Evolutionary conservation across 2,113 vertebrate genomes (phyloP).

Genomic region (Galemys pyrenaicus): DNA sequence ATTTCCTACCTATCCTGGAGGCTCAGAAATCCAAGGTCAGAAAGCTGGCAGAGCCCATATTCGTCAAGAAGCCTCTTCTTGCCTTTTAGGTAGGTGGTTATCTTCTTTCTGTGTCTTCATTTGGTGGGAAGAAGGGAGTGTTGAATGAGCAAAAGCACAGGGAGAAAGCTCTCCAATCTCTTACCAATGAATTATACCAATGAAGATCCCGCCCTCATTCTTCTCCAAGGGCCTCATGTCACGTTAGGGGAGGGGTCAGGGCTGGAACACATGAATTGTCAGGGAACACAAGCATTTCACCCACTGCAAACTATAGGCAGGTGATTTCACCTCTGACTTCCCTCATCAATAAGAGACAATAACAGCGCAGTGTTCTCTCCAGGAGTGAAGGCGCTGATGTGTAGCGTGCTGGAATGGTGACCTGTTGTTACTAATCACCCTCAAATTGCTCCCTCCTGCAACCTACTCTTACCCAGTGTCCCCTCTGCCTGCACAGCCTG

Average conservation of each 20-base stretch:
- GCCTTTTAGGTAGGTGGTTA: neutral
- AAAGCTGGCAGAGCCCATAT: neutral
- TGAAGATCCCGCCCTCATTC: neutral
- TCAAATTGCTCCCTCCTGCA: neutral
- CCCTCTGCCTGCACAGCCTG: neutral
- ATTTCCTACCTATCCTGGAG: neutral
- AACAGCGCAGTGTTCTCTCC: neutral
- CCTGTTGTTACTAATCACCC: neutral
- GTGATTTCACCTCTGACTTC: neutral
- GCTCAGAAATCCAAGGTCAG: constrained; percentile 3
- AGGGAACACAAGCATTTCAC: neutral
- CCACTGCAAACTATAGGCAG: neutral
- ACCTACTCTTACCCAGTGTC: neutral
- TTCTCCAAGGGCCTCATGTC: neutral
- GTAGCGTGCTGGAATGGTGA: neutral
- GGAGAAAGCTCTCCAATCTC: neutral
- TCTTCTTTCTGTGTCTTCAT: neutral
- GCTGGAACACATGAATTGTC: neutral
- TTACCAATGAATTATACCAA: neutral
- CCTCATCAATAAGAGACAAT: neutral
- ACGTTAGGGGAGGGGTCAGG: neutral
- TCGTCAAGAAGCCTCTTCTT: neutral
- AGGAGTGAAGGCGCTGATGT: neutral
- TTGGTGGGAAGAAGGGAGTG: neutral
- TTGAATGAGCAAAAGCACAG: neutral